Base-by-base conservation (phyloP, 2,797 vertebrate species). In the Eospalax fontanierii region DNA sequence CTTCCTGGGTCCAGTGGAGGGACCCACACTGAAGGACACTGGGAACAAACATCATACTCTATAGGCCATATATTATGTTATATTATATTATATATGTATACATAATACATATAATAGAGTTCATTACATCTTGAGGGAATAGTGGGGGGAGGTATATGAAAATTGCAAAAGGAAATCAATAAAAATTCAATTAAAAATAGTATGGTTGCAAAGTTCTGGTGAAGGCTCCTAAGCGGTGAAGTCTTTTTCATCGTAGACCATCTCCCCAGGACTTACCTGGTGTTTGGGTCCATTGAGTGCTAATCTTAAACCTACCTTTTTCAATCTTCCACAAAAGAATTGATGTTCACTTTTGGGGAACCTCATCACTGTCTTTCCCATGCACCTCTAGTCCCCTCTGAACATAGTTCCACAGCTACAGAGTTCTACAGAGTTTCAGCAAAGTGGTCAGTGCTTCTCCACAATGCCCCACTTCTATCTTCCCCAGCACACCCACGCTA, bases 321-420 rank as follows among this genome's bases (percentile, higher is more conserved):
- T 83, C 89, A 68, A 79, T 30, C 6, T 85, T 43, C 38, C 10
- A 12, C 15, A 38, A 50, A 10, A 11, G 63, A 95, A 61, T 6
- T 59, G 33, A 22, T 22, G 4, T 26, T 65, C 10, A 30, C 63
- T 54, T 76, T 73, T 4, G 33, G 19, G 78, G 40, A 50, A 0
- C 12, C 7, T 81, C 14, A 7, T 3, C 18, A 2, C 24, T 4
- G 2, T 19, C 11, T 35, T 57, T 40, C 26, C 28, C 16, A 10
- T 0, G 2, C 24, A 14, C 8, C 6, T 30, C 10, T 16, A 2
- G 2, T 26, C 4, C 16, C 19, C 12, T 54, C 40, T 12, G 38
- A 76, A n/a, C 28, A 43, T 50, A 54, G n/a, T 28, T 6, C 2
- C 46, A 66, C 2, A 22, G 14, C 59, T 28, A 7, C 2, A 19